These are phyloP conservation scores for Plutomurus gul DNA, from an alignment of 1,140 invertebrate species.

Conservation along the genomic window DNA sequence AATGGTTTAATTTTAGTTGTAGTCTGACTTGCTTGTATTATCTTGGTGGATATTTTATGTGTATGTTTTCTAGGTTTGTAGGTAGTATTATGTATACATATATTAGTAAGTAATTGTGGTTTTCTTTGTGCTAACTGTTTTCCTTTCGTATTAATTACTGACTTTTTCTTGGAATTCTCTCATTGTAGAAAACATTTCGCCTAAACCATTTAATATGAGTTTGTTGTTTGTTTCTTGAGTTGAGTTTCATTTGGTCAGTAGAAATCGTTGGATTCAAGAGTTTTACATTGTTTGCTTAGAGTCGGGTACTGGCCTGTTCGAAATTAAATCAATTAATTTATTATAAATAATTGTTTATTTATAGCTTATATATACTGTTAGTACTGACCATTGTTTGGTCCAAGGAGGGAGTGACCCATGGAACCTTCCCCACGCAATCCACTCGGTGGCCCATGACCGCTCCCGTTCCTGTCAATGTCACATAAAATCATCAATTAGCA, in stretches of 20 bases:
- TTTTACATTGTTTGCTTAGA: constrained; percentile 92
- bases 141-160: neutral
- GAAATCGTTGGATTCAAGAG: constrained; percentile 88
- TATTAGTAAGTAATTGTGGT: too few species aligned
- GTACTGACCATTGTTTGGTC: constrained; percentile 61
- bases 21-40: too few species aligned
- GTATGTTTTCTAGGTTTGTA: neutral
- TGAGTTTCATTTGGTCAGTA: constrained; percentile 64
- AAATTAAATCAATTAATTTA: too few species aligned
- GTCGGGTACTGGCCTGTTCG: constrained; percentile 62
- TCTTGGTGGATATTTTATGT: neutral
- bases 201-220: constrained; percentile 12
- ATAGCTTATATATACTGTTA: too few species aligned
- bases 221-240: constrained; percentile 4
- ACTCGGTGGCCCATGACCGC: constrained; percentile 39
- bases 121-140: neutral
- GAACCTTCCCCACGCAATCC: constrained; percentile 41
- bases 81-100: neutral
- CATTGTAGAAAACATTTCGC: neutral
- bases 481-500: neutral
- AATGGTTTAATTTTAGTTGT: too few species aligned
- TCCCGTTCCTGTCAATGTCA: constrained; percentile 32
- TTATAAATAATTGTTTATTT: too few species aligned
- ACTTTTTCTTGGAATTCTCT: constrained; percentile 9
- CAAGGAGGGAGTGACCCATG: constrained; percentile 54